Conservation (phyloP, 2,113 vertebrate genomes). For the Nymphicus hollandicus region DNA sequence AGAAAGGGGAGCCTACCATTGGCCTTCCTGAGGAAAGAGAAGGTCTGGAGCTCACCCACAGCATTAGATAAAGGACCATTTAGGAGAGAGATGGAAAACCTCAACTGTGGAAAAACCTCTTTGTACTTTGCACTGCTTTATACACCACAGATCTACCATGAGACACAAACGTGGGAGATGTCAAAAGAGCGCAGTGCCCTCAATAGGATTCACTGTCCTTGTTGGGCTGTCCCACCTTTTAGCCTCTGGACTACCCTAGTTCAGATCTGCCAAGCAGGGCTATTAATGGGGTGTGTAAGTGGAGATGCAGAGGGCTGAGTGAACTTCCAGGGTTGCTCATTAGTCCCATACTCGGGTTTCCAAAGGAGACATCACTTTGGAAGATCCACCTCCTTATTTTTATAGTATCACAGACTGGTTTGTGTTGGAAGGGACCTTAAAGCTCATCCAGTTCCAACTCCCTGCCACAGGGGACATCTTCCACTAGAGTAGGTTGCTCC, state of each 20-base stretch:
- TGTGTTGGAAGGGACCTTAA: background rate
- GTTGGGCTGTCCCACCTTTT: background rate
- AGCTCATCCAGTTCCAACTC: background rate
- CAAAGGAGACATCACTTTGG: background rate
- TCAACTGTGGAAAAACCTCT: background rate
- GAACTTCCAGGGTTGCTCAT: background rate
- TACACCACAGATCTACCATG: background rate
- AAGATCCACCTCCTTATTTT: background rate
- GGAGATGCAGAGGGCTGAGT: background rate
- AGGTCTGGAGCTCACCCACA: background rate
- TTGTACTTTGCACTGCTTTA: background rate
- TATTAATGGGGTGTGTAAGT: fast-evolving
- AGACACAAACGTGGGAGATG: background rate
- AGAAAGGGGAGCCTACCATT: background rate
- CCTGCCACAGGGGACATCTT: too few species aligned
- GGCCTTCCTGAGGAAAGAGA: background rate
- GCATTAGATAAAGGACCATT: background rate
- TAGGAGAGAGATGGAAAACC: background rate
- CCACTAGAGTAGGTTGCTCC: too few species aligned
- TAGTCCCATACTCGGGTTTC: background rate
- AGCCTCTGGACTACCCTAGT: background rate
- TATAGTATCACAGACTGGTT: background rate
- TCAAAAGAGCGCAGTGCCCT: background rate
- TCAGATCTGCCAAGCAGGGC: background rate
- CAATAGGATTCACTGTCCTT: background rate